Evolutionary conservation across 2,797 vertebrate species (phyloP).

Genomic region (Liparis tanakae): DNA sequence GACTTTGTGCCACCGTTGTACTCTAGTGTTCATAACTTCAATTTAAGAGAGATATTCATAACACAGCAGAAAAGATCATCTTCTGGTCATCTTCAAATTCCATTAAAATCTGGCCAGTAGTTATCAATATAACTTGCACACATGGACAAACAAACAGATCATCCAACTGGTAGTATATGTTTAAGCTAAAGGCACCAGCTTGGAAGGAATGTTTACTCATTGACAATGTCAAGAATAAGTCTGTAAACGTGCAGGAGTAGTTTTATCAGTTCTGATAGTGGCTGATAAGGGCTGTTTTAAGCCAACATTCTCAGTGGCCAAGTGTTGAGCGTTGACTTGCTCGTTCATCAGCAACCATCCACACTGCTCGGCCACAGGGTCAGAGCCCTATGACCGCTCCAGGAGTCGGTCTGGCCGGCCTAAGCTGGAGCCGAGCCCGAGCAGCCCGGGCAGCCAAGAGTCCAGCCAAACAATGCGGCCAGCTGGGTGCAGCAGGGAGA

Average conservation of each 20-base stretch:
- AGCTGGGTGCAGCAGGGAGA: slow-evolving; percentile 47
- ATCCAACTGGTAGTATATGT: not conserved
- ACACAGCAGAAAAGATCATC: not conserved
- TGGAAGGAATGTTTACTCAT: not conserved
- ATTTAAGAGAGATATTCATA: not conserved
- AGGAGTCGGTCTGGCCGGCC: slow-evolving; percentile 19
- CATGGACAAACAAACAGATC: not conserved
- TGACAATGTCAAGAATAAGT: not conserved
- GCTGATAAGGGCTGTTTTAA: slow-evolving; percentile 1
- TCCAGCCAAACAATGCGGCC: slow-evolving; percentile 33
- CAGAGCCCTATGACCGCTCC: slow-evolving; percentile 27
- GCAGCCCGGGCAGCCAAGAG: slow-evolving; percentile 12
- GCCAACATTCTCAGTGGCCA: not conserved
- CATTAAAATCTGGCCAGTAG: not conserved
- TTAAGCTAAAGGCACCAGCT: not conserved
- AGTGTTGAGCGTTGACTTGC: slow-evolving; percentile 4
- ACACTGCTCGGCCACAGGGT: slow-evolving; percentile 24
- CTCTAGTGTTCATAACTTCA: not conserved
- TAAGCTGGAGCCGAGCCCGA: slow-evolving; percentile 19
- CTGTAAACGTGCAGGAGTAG: not conserved
- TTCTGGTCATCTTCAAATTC: not conserved
- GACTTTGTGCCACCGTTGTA: not conserved
- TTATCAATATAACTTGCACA: not conserved
- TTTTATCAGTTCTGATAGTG: slow-evolving; percentile 1
- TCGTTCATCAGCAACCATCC: slow-evolving; percentile 10